Evolutionary conservation across 2,797 vertebrate genomes (phyloP), one percentile per base, ranked within the genome.

Genomic region (Rhinella marina): DNA sequence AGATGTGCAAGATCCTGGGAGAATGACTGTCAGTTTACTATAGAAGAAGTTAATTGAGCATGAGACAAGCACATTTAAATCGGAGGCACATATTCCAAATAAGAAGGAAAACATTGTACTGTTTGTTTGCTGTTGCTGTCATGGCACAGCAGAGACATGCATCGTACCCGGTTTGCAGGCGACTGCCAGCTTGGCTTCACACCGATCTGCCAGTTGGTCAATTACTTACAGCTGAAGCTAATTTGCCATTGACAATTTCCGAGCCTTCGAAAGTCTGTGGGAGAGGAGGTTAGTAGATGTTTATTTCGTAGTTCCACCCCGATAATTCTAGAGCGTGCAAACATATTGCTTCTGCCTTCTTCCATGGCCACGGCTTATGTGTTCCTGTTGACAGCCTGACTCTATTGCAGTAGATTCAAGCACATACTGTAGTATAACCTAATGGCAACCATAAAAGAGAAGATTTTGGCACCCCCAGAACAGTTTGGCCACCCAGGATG

Each of bases 1-100:
- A 91, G 64, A 82, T 81, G 89, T 0, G 0, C 84, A 54, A 86
- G 73, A 57, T 81, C 66, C 89, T 85, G 90, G 86, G 83, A 91
- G 89, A 88, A 80, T 88, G 90, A 91, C 76, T 91, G 93, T 88
- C 91, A 91, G n/a, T 72, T 89, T 89, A 83, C 86, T 91, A 85
- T 56, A 57, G 85, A 92, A 85, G 85, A 87, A 81, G 41, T 54
- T 92, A 90, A 92, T 88, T 91, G 92, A 93, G 86, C 84, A 87
- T 3, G 86, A 90, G 88, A 81, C 87, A 86, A 86, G 76, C 59
- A 77, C 81, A 91, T 48, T 52, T 87, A 90, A 91, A 77, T 90
- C 89, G 89, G 88, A 93, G 85, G 48, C 79, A 88, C 90, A 86
- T 72, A 70, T 88, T 88, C 68, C 84, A 87, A 91, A 86, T 41